Percentiles rank a stretch among this genome's conserved stretches.
These are phyloP conservation scores for Herpetotheres cachinnans DNA, from an alignment of 2,113 vertebrate genomes.

Conservation along the genomic window DNA sequence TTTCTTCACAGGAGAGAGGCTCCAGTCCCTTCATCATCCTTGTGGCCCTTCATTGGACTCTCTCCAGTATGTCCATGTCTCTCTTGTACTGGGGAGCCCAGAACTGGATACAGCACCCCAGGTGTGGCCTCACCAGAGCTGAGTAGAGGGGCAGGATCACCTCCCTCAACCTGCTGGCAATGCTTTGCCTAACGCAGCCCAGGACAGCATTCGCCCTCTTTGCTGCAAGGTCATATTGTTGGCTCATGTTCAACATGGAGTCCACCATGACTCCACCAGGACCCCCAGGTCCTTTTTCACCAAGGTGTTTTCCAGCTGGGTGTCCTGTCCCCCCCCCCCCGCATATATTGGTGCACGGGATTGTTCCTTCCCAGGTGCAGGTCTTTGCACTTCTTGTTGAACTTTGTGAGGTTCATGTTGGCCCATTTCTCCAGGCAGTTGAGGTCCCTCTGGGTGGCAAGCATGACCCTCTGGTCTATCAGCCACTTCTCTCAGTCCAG, in stretches of 20 bases:
- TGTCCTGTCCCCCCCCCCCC: background rate
- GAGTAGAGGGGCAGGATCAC: background rate
- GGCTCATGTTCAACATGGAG: background rate
- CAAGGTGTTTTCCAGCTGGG: background rate
- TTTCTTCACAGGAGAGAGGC: background rate
- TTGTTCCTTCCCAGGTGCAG: background rate
- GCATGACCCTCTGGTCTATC: too few species aligned
- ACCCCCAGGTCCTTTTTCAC: background rate
- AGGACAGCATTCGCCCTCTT: background rate
- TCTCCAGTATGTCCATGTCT: too few species aligned
- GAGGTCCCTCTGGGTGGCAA: too few species aligned
- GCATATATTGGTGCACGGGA: background rate
- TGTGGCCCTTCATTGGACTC: too few species aligned
- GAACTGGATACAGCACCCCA: too few species aligned
- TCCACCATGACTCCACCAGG: background rate
- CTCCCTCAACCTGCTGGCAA: background rate
- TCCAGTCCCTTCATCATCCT: background rate
- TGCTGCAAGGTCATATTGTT: background rate
- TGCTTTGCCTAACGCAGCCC: background rate
- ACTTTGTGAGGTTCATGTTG: too few species aligned
- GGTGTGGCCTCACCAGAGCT: background rate
- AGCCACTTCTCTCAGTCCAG: too few species aligned
- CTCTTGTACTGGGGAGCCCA: too few species aligned
- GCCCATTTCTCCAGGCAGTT: too few species aligned
- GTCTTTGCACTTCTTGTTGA: background rate